Conservation (phyloP, 2,888 invertebrate genomes). For the Platynereis dumerilii region DNA sequence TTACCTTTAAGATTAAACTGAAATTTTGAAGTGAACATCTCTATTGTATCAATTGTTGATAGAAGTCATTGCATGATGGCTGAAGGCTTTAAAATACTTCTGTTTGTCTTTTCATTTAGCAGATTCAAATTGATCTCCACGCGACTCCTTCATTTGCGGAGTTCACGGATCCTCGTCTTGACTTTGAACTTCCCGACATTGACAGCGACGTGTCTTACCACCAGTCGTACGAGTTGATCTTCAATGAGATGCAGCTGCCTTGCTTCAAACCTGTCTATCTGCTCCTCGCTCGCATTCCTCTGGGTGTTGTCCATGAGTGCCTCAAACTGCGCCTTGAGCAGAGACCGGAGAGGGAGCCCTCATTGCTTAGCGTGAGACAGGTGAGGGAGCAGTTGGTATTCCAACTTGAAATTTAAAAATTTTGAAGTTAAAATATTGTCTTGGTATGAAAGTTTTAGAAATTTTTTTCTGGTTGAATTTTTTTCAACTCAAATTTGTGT, state of each 20-base stretch:
- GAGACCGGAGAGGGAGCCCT: slow-evolving; percentile 70
- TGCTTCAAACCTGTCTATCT: slow-evolving; percentile 84
- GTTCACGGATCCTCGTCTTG: not conserved
- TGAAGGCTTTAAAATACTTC: too few relatives aligned
- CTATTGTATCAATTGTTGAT: too few relatives aligned
- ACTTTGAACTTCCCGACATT: slow-evolving; percentile 1
- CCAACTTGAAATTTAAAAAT: not conserved
- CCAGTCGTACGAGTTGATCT: slow-evolving; percentile 16
- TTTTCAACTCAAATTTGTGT: too few relatives aligned
- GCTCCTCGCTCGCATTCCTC: slow-evolving; percentile 82
- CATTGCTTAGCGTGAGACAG: slow-evolving; percentile 85
- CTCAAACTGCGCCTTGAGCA: slow-evolving; percentile 80
- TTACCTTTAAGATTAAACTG: too few relatives aligned
- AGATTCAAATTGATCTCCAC: not conserved
- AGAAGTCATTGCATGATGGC: too few relatives aligned
- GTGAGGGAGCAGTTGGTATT: slow-evolving; percentile 63
- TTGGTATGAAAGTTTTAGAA: not conserved
- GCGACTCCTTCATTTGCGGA: slow-evolving; percentile 9
- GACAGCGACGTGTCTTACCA: not conserved
- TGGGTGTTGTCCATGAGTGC: slow-evolving; percentile 93
- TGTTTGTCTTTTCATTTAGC: too few relatives aligned
- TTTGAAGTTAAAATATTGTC: not conserved
- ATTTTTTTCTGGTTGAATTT: not conserved
- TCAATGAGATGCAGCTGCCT: slow-evolving; percentile 77
- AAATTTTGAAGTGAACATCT: too few relatives aligned